Percentiles rank a stretch among this genome's conserved stretches.
Evolutionary conservation across 2,797 vertebrate species (phyloP).

Genomic region (Notolabrus celidotus): DNA sequence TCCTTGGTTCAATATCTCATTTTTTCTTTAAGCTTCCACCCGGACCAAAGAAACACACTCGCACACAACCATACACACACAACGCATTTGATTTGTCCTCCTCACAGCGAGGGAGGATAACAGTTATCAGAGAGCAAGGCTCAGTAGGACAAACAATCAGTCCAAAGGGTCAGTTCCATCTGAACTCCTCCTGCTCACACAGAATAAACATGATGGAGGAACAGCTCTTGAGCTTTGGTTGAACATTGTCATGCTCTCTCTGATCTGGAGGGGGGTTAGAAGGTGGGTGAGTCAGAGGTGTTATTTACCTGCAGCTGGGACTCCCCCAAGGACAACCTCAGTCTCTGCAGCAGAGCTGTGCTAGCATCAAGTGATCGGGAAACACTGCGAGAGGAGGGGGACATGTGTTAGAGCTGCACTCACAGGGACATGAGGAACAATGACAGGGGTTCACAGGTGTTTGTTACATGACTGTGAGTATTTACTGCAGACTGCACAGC

Average conservation of each 20-base stretch:
- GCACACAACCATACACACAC: neutral
- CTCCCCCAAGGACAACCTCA: conserved; percentile 11
- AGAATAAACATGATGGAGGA: conserved; percentile 47
- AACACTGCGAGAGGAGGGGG: conserved; percentile 3
- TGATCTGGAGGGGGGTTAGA: conserved; percentile 18
- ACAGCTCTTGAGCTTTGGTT: neutral
- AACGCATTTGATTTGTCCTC: conserved; percentile 20
- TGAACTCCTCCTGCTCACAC: conserved; percentile 34
- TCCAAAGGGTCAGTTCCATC: conserved; percentile 46
- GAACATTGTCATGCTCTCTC: conserved; percentile 16
- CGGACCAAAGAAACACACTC: conserved; percentile 5
- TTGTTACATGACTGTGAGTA: neutral
- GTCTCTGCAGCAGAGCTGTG: conserved; percentile 12
- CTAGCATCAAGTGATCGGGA: conserved; percentile 20
- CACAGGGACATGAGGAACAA: neutral
- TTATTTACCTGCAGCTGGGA: conserved; percentile 11
- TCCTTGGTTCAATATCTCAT: conserved; percentile 23
- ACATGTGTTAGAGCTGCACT: conserved; percentile 7
- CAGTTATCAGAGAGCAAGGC: conserved; percentile 38
- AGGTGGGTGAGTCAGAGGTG: neutral
- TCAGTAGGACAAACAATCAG: conserved; percentile 54
- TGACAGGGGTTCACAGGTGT: neutral
- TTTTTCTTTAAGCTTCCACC: conserved; percentile 2
- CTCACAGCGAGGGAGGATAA: conserved; percentile 24
- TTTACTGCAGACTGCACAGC: too few species aligned